These are phyloP conservation scores for Antigone vipio DNA, from an alignment of 2,113 vertebrate genomes.

Conservation along the genomic window DNA sequence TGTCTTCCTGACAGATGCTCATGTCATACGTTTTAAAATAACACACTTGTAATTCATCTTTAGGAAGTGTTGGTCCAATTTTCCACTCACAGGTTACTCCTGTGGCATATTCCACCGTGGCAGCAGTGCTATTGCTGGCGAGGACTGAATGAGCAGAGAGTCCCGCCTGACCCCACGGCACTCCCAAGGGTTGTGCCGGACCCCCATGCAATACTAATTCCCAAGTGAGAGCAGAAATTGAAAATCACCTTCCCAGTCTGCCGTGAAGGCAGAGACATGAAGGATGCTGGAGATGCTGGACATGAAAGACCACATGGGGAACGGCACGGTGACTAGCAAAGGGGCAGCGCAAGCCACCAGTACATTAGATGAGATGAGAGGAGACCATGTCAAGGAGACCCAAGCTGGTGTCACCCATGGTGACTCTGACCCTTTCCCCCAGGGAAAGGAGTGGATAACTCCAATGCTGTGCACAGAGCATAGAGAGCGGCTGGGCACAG, in stretches of 20 bases:
- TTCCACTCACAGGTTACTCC: neutral
- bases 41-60: neutral
- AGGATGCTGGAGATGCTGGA: neutral
- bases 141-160: neutral
- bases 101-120: neutral
- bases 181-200: neutral
- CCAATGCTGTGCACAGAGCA: neutral
- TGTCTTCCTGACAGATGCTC: neutral
- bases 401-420: neutral
- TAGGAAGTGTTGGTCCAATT: neutral
- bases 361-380: neutral
- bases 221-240: neutral
- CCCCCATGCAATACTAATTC: neutral
- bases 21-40: neutral
- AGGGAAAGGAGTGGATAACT: neutral
- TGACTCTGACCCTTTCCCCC: neutral
- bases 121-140: neutral
- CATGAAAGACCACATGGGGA: neutral
- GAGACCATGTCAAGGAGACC: neutral
- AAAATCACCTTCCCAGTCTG: neutral
- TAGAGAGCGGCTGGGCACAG: rapidly evolving
- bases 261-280: neutral
- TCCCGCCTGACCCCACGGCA: rapidly evolving
- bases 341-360: rapidly evolving
- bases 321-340: rapidly evolving